Percentiles rank a stretch among this genome's conserved stretches.
phyloP scores from a whole-genome alignment of 2,797 vertebrate genomes.

The Lithobates sylvaticus region DNA sequence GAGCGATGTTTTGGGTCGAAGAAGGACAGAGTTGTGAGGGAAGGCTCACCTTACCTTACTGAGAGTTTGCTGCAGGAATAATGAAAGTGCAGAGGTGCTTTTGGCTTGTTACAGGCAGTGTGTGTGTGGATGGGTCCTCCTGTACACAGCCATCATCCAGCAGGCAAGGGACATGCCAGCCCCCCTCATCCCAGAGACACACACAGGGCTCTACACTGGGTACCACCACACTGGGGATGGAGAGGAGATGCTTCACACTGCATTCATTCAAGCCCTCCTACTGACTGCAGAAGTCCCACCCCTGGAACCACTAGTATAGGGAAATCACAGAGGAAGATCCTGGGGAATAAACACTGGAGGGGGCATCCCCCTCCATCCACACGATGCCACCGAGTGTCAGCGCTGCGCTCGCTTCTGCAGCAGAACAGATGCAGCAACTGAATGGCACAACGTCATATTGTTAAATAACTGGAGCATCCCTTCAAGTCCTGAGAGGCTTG shows the following conservation, averaged over 20 bases:
- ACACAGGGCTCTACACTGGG: neutral
- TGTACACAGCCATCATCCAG: conserved; percentile 6
- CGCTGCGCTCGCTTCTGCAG: conserved; percentile 17
- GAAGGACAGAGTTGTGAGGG: neutral
- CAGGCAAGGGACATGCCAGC: conserved; percentile 9
- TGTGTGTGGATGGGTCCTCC: conserved; percentile 13
- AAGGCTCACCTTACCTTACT: conserved; percentile 54
- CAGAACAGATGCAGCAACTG: neutral
- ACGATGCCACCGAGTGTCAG: neutral
- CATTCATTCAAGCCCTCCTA: conserved; percentile 68
- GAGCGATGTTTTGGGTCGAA: neutral
- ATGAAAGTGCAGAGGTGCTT: conserved; percentile 52
- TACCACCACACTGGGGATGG: conserved; percentile 29
- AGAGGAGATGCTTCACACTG: conserved; percentile 37
- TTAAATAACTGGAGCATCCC: neutral
- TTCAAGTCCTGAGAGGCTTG: neutral
- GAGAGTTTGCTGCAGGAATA: conserved; percentile 62
- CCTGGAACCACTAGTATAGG: conserved; percentile 74
- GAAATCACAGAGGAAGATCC: conserved; percentile 43
- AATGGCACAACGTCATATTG: too few relatives aligned
- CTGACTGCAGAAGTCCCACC: conserved; percentile 76
- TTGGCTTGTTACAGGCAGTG: conserved; percentile 26
- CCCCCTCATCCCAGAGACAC: neutral
- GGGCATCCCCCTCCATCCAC: conserved; percentile 18
- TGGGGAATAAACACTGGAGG: conserved; percentile 21